These are phyloP conservation scores for Heteromyza rotundicornis DNA, from an alignment of 2,888 invertebrate species.

Conservation along the genomic window DNA sequence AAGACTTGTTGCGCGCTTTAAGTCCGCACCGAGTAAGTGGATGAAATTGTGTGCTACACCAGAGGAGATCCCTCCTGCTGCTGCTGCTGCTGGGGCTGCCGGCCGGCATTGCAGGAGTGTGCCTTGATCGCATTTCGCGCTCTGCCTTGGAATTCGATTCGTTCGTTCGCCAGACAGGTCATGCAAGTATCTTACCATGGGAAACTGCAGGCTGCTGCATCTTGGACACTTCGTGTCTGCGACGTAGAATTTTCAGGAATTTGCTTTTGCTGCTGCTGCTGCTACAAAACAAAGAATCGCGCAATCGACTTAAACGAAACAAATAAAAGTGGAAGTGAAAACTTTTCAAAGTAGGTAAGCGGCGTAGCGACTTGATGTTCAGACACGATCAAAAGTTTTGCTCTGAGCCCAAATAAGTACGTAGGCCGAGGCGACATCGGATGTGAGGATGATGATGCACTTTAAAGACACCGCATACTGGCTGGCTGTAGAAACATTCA, in stretches of 20 bases:
- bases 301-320: constrained; percentile 23
- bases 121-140: constrained; percentile 20
- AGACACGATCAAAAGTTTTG: constrained; percentile 32
- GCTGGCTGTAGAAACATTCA: background rate
- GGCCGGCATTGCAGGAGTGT: constrained; percentile 13
- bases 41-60: background rate
- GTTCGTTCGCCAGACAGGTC: background rate
- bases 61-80: constrained; percentile 9
- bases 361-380: constrained; percentile 28
- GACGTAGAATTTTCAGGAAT: constrained; percentile 13
- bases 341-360: constrained; percentile 34
- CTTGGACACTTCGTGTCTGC: constrained; percentile 15
- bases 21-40: background rate
- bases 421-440: constrained; percentile 22
- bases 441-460: constrained; percentile 14
- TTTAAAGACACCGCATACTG: constrained; percentile 5
- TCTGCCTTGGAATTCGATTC: background rate
- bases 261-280: too few species aligned
- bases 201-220: constrained; percentile 15
- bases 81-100: too few species aligned
- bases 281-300: constrained; percentile 16
- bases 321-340: constrained; percentile 44
- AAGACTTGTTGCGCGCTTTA: background rate
- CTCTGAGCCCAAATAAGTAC: constrained; percentile 18
- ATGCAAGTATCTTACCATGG: constrained; percentile 19